Percentiles rank a stretch among this genome's conserved stretches.
Conservation (phyloP, 2,113 vertebrate genomes). For the Chaetura pelagica region DNA sequence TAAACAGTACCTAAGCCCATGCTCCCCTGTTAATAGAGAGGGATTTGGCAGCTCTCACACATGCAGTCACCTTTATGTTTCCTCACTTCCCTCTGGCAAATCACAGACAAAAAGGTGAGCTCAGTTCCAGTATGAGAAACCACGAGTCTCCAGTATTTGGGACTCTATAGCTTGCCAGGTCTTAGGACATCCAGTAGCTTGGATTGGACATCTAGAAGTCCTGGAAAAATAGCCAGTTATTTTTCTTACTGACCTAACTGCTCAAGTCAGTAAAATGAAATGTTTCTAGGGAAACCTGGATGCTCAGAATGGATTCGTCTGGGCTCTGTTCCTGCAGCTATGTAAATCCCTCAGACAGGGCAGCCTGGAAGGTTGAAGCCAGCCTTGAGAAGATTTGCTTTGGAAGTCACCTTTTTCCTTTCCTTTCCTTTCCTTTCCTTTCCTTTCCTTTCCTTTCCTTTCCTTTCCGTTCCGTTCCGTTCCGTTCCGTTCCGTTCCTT, state of each 20-base stretch:
- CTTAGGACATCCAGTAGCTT: not conserved
- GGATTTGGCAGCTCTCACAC: accelerated
- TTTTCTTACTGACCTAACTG: not conserved
- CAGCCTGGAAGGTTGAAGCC: not conserved
- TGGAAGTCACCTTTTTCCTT: not conserved
- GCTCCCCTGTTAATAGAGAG: not conserved
- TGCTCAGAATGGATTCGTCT: not conserved
- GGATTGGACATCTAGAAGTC: not conserved
- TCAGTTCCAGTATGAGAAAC: not conserved
- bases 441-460: not conserved
- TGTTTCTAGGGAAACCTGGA: not conserved
- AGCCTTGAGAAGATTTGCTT: not conserved
- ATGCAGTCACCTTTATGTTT: not conserved
- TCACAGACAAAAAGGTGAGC: not conserved
- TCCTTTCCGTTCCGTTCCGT: too few species aligned
- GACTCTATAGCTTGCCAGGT: not conserved
- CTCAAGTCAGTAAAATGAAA: not conserved
- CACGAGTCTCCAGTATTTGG: not conserved
- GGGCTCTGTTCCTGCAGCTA: not conserved
- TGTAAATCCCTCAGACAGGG: not conserved
- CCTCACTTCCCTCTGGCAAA: not conserved
- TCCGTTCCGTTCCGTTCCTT: too few species aligned
- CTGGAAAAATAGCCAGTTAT: not conserved
- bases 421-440: too few species aligned
- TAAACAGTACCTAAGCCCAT: not conserved